Base-by-base conservation (phyloP, 2,113 vertebrate genomes). In the Pheucticus melanocephalus region DNA sequence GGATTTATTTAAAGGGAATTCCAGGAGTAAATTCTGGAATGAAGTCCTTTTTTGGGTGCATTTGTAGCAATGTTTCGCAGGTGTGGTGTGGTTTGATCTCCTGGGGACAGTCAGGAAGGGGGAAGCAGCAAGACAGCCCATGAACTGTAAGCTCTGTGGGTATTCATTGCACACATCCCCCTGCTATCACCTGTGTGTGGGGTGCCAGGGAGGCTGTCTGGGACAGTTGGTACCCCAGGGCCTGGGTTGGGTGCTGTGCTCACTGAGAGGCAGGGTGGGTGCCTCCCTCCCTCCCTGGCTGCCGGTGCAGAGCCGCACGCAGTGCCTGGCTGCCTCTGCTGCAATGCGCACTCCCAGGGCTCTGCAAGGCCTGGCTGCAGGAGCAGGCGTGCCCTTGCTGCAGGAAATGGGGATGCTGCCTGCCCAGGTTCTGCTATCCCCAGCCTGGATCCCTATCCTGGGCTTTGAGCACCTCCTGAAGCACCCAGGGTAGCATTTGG, bases 371-470 rank as follows among this genome's bases (percentile, higher is more conserved):
- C 40, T 35, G 56, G 24, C 47, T 3, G 7, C 22, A 42, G 77
- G 48, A 86, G 42, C n/a, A 54, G 88, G 17, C 8, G 16, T 50
- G 40, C 23, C 47, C 50, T 82, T 8, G 0, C 50, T 51, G 61
- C 66, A 51, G 37, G 44, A 3, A 1, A 40, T 10, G 60, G 11
- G 35, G 24, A 33, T 79, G 48, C 63, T 69, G 50, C 66, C 60
- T n/a, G 23, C n/a, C 16, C 13, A 1, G 45, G 17, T 37, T 80
- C 31, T 0, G 0, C 51, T 60, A 2, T 66, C 53, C 25, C 54
- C 39, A 51, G 27, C 12, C 35, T 13, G 12, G 9, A 7, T 57
- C 12, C 35, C 37, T 68, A 0, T 44, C 15, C 18, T 11, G 35
- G 9, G 15, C 15, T 80, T 56, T 65, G 57, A 64, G 50, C 31